Base-by-base conservation (phyloP, 2,888 invertebrate species). In the Heterodera filipjevi region DNA sequence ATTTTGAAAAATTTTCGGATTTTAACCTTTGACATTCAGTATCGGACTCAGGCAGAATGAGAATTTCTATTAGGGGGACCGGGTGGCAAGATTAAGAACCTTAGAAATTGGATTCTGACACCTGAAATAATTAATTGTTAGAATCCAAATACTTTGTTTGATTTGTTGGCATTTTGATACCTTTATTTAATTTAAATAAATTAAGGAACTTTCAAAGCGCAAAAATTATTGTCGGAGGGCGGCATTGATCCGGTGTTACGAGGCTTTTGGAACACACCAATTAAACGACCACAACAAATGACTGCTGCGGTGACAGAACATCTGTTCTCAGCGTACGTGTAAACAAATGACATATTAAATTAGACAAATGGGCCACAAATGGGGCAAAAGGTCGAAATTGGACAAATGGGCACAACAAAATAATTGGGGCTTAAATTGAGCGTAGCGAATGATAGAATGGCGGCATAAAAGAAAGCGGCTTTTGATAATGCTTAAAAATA, bases 251-350 rank as follows among this genome's bases (percentile, higher is more conserved):
- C 98, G 0, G 90, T 99, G 53, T 90, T 98, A 30, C 82, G 87
- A 3, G 87, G 88, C 77, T 84, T 88, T 66, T 86, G 89, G 87
- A 82, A 79, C 33, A 85, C 88, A 1, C 86, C 86, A 22, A 84
- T 87, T 44, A 88, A 89, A 79, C 77, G 87, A 76, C 89, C 89
- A 8, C 93, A 98, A 90, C 94, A 96, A 89, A 91, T 99, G 32
- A 99, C 98, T 87, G 92, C 93, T 0, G 96, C 98, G 89, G 91
- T 99, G 32, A 99, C 97, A 0, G 98, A 99, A 90, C 94, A 94
- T 85, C 91, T 99, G 27, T 92, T 92, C 27, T 59, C 59, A 59
- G 10, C 2, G 59, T 59, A 59, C 16, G 16, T 49, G 16, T 12
- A 14, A n/a, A 49, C 8, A 49, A 8, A 14, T 19, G 19, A 14